Conservation (phyloP, 2,888 invertebrate species). For the Drosophila helvetica region DNA sequence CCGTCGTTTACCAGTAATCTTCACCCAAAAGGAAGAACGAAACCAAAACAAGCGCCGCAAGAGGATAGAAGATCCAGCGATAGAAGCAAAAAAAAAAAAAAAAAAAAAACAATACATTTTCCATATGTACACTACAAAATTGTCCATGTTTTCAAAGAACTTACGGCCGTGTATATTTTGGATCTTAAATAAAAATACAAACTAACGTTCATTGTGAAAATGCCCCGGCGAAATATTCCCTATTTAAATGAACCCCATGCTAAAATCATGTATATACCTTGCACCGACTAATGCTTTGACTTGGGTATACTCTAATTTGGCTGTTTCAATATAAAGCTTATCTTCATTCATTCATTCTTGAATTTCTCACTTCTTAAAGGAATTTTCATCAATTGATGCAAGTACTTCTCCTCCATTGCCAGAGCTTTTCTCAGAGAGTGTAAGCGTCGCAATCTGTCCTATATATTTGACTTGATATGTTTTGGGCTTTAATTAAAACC, state of each 20-base stretch:
- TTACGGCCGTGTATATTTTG: conserved; percentile 33
- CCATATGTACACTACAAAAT: not conserved
- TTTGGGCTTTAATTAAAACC: conserved; percentile 73
- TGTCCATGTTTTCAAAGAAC: not conserved
- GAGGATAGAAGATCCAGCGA: conserved; percentile 52
- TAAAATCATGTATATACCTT: no score
- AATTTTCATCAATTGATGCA: not conserved
- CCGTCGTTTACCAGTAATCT: conserved; percentile 94
- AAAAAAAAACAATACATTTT: not conserved
- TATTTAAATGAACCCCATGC: conserved; percentile 28
- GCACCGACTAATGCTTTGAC: no score
- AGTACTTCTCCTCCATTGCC: not conserved
- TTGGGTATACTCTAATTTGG: no score
- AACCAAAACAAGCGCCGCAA: conserved; percentile 74
- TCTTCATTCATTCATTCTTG: no score
- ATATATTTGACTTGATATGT: conserved; percentile 36
- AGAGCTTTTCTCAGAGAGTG: not conserved
- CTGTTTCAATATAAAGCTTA: no score
- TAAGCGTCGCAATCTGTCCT: not conserved
- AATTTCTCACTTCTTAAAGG: not conserved
- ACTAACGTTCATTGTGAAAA: conserved; percentile 15
- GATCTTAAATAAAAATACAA: conserved; percentile 42
- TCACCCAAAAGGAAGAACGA: conserved; percentile 90
- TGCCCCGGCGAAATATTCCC: conserved; percentile 10
- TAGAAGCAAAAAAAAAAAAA: not conserved